A percentile compares a stretch with the other conserved stretches of the same genome.
Evolutionary conservation across 2,888 invertebrate genomes (phyloP).

Genomic region (Epiblema foenella): DNA sequence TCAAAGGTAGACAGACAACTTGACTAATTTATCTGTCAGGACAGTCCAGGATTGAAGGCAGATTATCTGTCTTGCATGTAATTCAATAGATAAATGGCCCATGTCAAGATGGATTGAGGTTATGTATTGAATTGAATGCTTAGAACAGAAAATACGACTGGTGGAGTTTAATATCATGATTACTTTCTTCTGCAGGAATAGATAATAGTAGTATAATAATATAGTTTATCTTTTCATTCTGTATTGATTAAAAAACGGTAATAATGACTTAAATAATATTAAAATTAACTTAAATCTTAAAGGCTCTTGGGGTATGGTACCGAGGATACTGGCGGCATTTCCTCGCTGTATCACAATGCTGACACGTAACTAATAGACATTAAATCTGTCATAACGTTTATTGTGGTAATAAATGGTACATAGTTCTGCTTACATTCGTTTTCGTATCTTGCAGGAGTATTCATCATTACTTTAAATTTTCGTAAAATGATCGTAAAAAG

Average conservation of each 20-base stretch:
- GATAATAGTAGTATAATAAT: no score
- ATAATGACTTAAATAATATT: no score
- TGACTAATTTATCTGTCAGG: conserved; percentile 22
- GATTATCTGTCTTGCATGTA: conserved; percentile 20
- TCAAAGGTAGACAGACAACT: conserved; percentile 10
- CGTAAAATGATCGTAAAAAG: background rate
- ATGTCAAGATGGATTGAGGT: background rate
- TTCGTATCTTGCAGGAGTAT: background rate
- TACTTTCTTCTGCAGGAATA: background rate
- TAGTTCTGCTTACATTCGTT: no score
- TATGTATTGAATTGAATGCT: conserved; percentile 8
- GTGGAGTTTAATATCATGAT: background rate
- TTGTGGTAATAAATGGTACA: no score
- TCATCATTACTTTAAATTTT: background rate
- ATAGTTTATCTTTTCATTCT: no score
- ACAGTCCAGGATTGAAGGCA: conserved; percentile 15
- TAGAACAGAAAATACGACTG: background rate
- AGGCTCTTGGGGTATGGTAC: no score
- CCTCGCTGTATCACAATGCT: no score
- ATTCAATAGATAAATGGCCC: conserved; percentile 25
- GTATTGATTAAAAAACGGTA: no score
- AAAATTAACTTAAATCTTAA: no score
- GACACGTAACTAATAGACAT: no score
- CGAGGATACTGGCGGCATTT: no score
- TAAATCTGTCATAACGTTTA: no score